Evolutionary conservation across 1,140 invertebrate genomes (phyloP), one percentile per base, ranked within the genome.

Genomic region (Hydropsyche tenuis): DNA sequence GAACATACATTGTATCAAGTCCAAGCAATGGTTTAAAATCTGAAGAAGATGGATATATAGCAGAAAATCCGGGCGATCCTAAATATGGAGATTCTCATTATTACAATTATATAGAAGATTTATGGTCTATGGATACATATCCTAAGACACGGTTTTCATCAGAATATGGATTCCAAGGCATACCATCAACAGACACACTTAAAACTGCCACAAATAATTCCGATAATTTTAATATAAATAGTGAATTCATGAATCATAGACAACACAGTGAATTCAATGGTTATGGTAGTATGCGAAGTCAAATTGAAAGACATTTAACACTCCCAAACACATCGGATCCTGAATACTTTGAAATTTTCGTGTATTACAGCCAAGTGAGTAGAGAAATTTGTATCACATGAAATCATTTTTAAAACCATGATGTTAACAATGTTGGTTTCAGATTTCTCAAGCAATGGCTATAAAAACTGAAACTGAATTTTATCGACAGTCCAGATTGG

Each of bases 81-180:
- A 80, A 90, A 27, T 98, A 93, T 83, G 98, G 98, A 66, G 98
- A 99, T 84, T 90, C 95, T 60, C 97, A 99, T 81, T 96, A 92
- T 80, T 99, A 99, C 80, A 94, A 96, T 78, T 97, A 99, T 80
- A 18, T 90, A 0, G 82, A 82, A 70, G 91, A 98, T 80, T 89
- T 90, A 60, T 99, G 96, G 95, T 82, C 93, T 75, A 85, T 89
- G 16, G 88, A 85, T 48, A 90, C 87, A 6, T 98, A 92, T 82
- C 93, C 93, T 0, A 87, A 87, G 12, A 89, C 95, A 0, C 88
- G 97, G 75, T 98, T 99, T 83, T 89, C 92, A 16, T 97, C 96
- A 0, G 98, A 99, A 83, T 99, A 97, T 81, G 98, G 98, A 11
- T 93, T 96, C 76, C 96, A 99, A 82, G 94, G 96, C 2, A 85